Evolutionary conservation across 92 coral and sea anemone genomes (phyloP).

Genomic region (Phymanthus crucifer): DNA sequence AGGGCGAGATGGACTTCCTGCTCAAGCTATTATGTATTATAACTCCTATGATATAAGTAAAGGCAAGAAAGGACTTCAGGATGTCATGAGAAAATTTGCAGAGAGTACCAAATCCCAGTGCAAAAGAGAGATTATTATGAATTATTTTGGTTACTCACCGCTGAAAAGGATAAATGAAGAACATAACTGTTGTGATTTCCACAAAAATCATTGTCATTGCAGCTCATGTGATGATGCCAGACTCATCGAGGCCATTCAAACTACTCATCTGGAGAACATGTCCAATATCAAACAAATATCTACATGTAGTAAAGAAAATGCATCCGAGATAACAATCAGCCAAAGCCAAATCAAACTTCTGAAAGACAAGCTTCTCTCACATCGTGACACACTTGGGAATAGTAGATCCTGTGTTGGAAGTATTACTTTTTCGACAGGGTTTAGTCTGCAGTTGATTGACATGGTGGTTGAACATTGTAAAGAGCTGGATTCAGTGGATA

Average conservation of each 20-base stretch:
- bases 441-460: conserved; percentile 46
- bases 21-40: conserved; percentile 30
- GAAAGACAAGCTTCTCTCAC: background rate
- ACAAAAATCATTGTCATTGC: conserved; percentile 38
- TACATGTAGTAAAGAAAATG: background rate
- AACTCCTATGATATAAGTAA: conserved; percentile 46
- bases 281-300: background rate
- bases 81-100: conserved; percentile 44
- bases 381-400: conserved; percentile 23
- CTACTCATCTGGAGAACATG: background rate
- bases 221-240: background rate
- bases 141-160: conserved; percentile 39
- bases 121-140: conserved; percentile 40
- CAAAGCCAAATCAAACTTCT: background rate
- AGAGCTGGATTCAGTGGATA: conserved; percentile 15
- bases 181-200: conserved; percentile 58
- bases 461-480: conserved; percentile 28
- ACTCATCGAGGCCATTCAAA: background rate
- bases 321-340: background rate
- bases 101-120: conserved; percentile 29
- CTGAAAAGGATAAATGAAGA: conserved; percentile 29
- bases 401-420: conserved; percentile 52
- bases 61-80: conserved; percentile 37
- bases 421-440: conserved; percentile 42
- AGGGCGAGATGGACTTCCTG: conserved; percentile 41